Conservation (phyloP, 2,888 invertebrate genomes). For the Graphium colonna region DNA sequence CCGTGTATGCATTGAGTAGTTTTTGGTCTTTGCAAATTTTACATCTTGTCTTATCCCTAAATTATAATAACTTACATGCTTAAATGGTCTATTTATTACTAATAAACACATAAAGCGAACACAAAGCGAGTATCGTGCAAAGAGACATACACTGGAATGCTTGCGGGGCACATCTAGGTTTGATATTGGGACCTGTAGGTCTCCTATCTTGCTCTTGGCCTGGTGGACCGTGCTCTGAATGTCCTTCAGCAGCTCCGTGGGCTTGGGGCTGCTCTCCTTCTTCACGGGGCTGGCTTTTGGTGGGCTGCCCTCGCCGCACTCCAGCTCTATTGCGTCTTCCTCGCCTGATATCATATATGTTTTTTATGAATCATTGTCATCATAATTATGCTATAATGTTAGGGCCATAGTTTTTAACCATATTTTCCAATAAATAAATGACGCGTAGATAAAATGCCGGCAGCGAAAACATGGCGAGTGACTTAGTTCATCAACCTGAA, state of each 20-base stretch:
- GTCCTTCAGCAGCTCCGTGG: conserved; percentile 67
- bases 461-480: no score
- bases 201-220: conserved; percentile 82
- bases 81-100: no score
- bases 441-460: no score
- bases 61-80: no score
- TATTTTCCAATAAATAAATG: no score
- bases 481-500: no score
- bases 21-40: no score
- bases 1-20: no score
- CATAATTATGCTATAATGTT: no score
- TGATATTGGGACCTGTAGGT: conserved; percentile 77
- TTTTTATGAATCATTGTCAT: no score
- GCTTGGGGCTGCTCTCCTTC: conserved; percentile 58
- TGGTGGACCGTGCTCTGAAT: conserved; percentile 79
- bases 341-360: conserved; percentile 55
- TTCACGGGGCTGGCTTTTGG: conserved; percentile 34
- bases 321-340: conserved; percentile 64
- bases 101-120: conserved; percentile 28
- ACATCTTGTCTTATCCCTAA: no score
- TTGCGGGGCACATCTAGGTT: conserved; percentile 59
- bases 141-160: conserved; percentile 64
- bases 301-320: conserved; percentile 37
- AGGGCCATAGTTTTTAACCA: no score
- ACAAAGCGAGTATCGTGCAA: conserved; percentile 62